Conservation (phyloP, 2,888 invertebrate species). For the Euspilapteryx auroguttella region DNA sequence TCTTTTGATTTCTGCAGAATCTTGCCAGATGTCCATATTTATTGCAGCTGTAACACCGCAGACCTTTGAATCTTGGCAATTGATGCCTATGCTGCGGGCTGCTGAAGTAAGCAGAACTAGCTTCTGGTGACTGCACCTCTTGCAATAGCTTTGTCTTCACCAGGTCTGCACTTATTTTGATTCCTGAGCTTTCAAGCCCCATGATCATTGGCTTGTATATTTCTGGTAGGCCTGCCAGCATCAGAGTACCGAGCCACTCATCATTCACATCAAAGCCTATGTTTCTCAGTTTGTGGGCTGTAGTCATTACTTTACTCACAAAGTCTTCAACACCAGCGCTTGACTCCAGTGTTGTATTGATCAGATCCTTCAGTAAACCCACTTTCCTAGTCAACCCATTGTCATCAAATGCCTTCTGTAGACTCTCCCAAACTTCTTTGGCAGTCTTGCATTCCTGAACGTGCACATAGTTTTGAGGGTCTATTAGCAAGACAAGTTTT, state of each 20-base stretch:
- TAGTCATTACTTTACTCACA: slow-evolving; percentile 9
- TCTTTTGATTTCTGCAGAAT: slow-evolving; percentile 6
- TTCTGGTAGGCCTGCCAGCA: slow-evolving; percentile 9
- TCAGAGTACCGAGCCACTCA: slow-evolving; percentile 10
- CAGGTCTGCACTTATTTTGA: slow-evolving; percentile 3
- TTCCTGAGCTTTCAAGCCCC: slow-evolving; percentile 8
- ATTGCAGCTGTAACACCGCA: slow-evolving; percentile 11
- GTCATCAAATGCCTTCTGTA: slow-evolving; percentile 7
- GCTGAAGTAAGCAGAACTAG: slow-evolving; percentile 1
- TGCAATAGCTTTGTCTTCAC: slow-evolving; percentile 4
- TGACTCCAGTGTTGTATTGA: slow-evolving; percentile 7
- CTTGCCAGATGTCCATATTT: no score
- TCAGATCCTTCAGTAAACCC: slow-evolving; percentile 6
- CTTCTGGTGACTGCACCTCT: slow-evolving; percentile 1
- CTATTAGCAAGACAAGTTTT: no score
- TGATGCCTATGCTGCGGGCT: no score
- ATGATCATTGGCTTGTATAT: slow-evolving; percentile 9
- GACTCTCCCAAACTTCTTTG: no score
- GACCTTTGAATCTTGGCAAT: slow-evolving; percentile 9
- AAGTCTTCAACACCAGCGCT: slow-evolving; percentile 7
- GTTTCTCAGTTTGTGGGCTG: slow-evolving; percentile 9
- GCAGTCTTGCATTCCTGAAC: no score
- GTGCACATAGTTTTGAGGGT: no score
- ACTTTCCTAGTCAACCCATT: slow-evolving; percentile 7
- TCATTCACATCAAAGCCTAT: slow-evolving; percentile 8